Conservation (phyloP, 2,113 vertebrate species). For the Chloropsis cyanopogon region DNA sequence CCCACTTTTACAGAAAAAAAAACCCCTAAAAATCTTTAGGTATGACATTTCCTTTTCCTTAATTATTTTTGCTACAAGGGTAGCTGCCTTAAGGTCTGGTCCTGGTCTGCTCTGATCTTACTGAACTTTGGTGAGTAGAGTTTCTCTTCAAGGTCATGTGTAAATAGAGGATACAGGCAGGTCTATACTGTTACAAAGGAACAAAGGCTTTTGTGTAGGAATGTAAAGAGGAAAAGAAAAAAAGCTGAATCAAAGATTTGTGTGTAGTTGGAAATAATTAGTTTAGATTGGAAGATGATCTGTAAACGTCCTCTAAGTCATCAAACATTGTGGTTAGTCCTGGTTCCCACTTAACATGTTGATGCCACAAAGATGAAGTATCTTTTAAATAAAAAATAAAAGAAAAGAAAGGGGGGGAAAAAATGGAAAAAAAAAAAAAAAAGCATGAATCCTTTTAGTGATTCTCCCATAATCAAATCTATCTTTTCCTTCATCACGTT, state of each 20-base stretch:
- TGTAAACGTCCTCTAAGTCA: slow-evolving; percentile 31
- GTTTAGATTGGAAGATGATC: slow-evolving; percentile 50
- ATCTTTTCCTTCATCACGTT: slow-evolving; percentile 67
- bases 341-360: neutral
- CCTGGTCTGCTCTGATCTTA: neutral
- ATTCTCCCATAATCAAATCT: slow-evolving; percentile 10
- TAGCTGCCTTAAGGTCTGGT: slow-evolving; percentile 15
- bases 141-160: slow-evolving; percentile 25
- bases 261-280: slow-evolving; percentile 31
- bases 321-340: neutral
- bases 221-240: slow-evolving; percentile 67
- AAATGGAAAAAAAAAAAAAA: too few relatives aligned
- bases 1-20: neutral
- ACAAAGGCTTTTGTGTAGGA: slow-evolving; percentile 68
- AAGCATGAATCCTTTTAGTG: neutral
- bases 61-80: neutral
- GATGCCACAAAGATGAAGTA: neutral
- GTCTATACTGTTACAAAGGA: neutral
- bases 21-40: neutral
- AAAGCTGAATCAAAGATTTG: slow-evolving; percentile 32
- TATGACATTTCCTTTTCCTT: neutral
- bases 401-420: accelerated
- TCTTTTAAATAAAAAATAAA: neutral
- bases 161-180: slow-evolving; percentile 33
- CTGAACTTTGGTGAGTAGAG: neutral